Percentiles rank a stretch among this genome's conserved stretches.
Evolutionary conservation across 2,113 vertebrate species (phyloP).

Genomic region (Melanerpes formicivorus): DNA sequence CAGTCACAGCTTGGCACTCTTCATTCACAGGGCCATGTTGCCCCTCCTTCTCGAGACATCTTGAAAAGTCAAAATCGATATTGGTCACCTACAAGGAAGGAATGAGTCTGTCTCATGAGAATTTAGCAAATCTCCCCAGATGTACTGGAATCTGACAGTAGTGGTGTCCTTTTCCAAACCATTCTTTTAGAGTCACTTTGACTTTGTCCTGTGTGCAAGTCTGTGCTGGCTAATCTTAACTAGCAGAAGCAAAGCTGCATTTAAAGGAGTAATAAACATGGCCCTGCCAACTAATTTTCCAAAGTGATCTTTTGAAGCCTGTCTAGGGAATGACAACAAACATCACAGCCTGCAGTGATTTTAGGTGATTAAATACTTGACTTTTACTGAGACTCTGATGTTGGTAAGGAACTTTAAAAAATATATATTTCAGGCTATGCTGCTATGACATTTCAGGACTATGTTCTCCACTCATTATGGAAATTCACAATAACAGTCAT

Average conservation of each 20-base stretch:
- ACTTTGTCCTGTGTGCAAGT: neutral
- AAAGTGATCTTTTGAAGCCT: neutral
- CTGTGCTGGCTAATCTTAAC: neutral
- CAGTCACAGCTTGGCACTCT: neutral
- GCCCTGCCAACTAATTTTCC: neutral
- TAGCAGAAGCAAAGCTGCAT: neutral
- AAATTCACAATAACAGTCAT: neutral
- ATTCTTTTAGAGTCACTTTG: neutral
- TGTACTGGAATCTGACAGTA: neutral
- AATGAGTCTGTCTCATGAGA: neutral
- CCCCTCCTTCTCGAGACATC: neutral
- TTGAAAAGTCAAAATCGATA: neutral
- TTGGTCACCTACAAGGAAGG: neutral
- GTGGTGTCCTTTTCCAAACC: neutral
- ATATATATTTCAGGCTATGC: neutral
- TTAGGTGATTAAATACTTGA: conserved; percentile 35
- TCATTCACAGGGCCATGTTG: accelerated
- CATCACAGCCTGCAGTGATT: neutral
- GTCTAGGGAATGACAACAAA: neutral
- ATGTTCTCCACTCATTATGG: neutral
- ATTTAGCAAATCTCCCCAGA: neutral
- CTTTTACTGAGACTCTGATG: conserved; percentile 6
- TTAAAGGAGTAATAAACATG: neutral
- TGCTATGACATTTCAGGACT: conserved; percentile 8
- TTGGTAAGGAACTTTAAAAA: neutral